These are phyloP conservation scores for Psephotus haematonotus DNA, from an alignment of 2,113 vertebrate species.

Conservation along the genomic window DNA sequence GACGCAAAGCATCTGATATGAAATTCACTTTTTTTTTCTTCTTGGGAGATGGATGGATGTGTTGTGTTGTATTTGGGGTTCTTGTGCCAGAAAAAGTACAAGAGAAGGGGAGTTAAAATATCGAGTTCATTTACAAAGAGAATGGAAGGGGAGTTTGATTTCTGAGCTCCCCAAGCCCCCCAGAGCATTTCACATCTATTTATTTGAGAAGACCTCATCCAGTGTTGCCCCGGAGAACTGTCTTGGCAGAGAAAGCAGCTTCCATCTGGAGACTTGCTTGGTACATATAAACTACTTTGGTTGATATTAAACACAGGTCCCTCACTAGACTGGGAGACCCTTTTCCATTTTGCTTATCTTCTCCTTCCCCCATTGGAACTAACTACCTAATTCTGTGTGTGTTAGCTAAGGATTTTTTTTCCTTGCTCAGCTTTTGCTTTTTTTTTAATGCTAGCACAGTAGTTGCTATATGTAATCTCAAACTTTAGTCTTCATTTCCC, in stretches of 20 bases:
- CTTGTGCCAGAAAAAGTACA: background rate
- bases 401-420: background rate
- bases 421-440: background rate
- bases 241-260: slow-evolving; percentile 7
- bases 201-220: slow-evolving; percentile 27
- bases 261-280: slow-evolving; percentile 33
- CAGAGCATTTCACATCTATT: background rate
- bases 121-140: background rate
- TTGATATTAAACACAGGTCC: background rate
- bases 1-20: slow-evolving; percentile 33
- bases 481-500: background rate
- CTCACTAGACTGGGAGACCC: background rate
- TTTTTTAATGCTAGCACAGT: background rate
- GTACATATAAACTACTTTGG: background rate
- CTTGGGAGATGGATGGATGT: slow-evolving; percentile 39
- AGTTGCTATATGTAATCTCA: background rate
- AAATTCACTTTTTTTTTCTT: slow-evolving; percentile 3
- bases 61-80: background rate
- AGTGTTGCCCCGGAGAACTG: background rate
- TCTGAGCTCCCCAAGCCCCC: background rate
- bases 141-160: background rate
- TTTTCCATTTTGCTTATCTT: background rate
- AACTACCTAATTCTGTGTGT: background rate
- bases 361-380: background rate
- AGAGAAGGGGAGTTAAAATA: background rate